phyloP scores from a whole-genome alignment of 2,113 vertebrate genomes.

The Dasyornis broadbenti region DNA sequence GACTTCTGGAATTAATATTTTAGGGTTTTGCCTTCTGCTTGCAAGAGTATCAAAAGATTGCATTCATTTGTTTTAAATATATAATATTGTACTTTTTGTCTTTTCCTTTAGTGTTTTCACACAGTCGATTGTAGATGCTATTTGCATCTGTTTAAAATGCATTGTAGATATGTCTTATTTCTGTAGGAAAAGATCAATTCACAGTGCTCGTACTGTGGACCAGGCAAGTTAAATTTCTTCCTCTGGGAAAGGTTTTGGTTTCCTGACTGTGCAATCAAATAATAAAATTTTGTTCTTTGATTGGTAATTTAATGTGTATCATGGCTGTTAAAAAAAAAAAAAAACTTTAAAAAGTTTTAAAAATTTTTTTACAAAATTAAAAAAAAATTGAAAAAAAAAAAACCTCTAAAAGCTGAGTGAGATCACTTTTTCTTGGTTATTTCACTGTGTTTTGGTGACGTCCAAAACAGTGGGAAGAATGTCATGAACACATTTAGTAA shows the following conservation, averaged over 20 bases:
- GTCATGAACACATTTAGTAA: neutral
- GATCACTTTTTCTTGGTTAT: neutral
- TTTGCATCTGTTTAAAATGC: conserved; percentile 61
- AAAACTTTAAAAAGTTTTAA: no score
- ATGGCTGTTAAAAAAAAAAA: neutral
- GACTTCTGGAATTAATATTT: conserved; percentile 36
- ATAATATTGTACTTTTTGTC: conserved; percentile 29
- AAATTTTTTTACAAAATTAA: no score
- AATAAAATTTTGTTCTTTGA: neutral
- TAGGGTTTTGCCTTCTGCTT: neutral
- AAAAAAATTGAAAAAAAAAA: neutral
- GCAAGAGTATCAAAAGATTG: neutral
- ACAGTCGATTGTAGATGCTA: neutral
- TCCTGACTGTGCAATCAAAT: neutral
- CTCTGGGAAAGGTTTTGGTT: neutral
- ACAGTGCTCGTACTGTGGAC: neutral
- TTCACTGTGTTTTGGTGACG: neutral
- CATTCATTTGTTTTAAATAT: conserved; percentile 34
- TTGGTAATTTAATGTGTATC: neutral
- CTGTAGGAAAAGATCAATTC: neutral
- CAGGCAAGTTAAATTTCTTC: neutral
- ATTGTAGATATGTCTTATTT: conserved; percentile 35
- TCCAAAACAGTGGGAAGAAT: neutral
- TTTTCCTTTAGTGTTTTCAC: neutral
- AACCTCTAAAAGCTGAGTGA: neutral